Evolutionary conservation across 2,888 invertebrate species (phyloP).

Genomic region (Callyntrura sp.): DNA sequence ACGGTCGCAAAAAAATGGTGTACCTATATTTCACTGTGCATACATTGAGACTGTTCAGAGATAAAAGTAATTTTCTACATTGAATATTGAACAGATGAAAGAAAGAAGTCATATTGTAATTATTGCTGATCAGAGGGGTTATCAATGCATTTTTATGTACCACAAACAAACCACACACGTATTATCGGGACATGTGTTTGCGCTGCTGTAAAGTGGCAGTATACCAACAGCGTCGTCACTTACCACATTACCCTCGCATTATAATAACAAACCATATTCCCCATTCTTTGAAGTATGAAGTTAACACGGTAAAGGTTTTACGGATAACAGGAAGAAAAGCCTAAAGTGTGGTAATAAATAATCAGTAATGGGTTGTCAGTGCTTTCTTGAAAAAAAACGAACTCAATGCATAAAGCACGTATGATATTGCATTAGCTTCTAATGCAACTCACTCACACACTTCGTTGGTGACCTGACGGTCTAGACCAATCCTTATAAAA

Average conservation of each 20-base stretch:
- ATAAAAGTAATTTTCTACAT: constrained; percentile 15
- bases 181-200: constrained; percentile 11
- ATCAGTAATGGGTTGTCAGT: not conserved
- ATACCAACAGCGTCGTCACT: too few species aligned
- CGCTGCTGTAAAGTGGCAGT: not conserved
- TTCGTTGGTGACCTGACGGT: too few species aligned
- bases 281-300: too few species aligned
- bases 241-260: too few species aligned
- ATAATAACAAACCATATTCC: too few species aligned
- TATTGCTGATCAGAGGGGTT: constrained; percentile 7
- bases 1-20: not conserved
- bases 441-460: too few species aligned
- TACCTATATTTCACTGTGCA: not conserved
- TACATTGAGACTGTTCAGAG: not conserved
- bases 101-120: constrained; percentile 11
- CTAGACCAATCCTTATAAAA: not conserved
- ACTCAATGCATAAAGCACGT: constrained; percentile 11
- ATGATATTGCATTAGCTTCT: too few species aligned
- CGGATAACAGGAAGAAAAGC: not conserved
- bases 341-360: not conserved
- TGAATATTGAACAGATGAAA: not conserved
- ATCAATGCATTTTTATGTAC: constrained; percentile 26
- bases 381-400: not conserved
- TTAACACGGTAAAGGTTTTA: too few species aligned
- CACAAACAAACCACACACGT: too few species aligned